Conservation (phyloP, 2,113 vertebrate species). For the Onychostruthus taczanowskii region DNA sequence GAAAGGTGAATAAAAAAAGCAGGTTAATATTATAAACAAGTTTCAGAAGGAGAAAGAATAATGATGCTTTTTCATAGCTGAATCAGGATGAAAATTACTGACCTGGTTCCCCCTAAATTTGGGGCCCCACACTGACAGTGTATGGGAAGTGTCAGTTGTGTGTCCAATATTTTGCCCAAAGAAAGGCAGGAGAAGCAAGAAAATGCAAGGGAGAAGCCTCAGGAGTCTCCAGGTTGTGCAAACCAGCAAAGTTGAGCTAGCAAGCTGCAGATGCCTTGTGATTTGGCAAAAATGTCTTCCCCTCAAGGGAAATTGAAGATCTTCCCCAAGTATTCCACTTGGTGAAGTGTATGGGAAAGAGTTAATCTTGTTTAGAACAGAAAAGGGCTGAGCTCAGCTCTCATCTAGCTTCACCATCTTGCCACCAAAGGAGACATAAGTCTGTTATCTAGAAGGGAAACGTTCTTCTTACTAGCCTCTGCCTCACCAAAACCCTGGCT, state of each 20-base stretch:
- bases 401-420: not conserved
- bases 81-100: not conserved
- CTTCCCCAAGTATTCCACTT: not conserved
- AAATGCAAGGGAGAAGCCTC: not conserved
- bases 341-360: not conserved
- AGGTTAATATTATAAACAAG: not conserved
- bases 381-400: not conserved
- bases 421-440: not conserved
- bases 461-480: not conserved
- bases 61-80: not conserved
- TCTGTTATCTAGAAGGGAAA: not conserved
- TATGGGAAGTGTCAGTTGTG: not conserved
- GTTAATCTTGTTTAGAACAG: not conserved
- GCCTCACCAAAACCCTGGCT: not conserved
- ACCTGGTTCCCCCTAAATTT: not conserved
- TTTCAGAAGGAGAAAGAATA: not conserved
- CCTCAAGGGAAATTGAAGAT: not conserved
- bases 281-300: not conserved
- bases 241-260: not conserved
- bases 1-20: too few species aligned
- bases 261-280: not conserved
- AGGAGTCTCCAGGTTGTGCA: not conserved
- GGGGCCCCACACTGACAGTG: not conserved
- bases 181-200: not conserved
- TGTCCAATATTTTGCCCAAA: not conserved